Percentiles rank a stretch among this genome's conserved stretches.
These are phyloP conservation scores for Tachysurus vachellii DNA, from an alignment of 2,113 vertebrate species.

Conservation along the genomic window DNA sequence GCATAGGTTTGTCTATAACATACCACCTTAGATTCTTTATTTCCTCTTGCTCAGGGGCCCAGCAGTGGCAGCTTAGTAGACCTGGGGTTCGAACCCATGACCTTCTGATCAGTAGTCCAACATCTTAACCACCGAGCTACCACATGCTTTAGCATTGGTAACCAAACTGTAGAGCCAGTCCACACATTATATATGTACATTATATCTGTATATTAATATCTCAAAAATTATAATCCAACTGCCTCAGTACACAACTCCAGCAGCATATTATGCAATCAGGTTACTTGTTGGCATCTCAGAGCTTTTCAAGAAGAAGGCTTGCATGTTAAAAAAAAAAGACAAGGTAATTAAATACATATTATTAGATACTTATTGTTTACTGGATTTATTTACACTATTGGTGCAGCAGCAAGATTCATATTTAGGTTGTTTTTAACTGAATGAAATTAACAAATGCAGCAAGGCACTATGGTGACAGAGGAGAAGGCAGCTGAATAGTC, in stretches of 20 bases:
- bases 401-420: constrained; percentile 7
- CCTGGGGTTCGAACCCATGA: too few relatives aligned
- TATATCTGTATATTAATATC: not conserved
- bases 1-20: not conserved
- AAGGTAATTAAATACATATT: not conserved
- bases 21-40: not conserved
- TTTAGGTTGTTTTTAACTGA: constrained; percentile 56
- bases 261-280: not conserved
- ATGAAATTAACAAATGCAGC: constrained; percentile 42
- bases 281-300: not conserved
- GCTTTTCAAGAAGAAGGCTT: not conserved
- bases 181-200: not conserved
- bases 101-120: too few relatives aligned
- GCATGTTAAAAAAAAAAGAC: not conserved
- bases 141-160: not conserved
- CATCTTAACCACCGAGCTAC: not conserved
- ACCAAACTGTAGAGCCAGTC: not conserved
- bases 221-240: not conserved
- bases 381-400: not conserved
- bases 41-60: not conserved
- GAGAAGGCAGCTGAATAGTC: constrained; percentile 48
- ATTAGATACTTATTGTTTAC: not conserved
- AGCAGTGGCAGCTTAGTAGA: too few relatives aligned
- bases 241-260: not conserved
- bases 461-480: constrained; percentile 27